Evolutionary conservation across 2,113 vertebrate species (phyloP), one percentile per base, ranked within the genome.

Genomic region (Oncorhynchus nerka): DNA sequence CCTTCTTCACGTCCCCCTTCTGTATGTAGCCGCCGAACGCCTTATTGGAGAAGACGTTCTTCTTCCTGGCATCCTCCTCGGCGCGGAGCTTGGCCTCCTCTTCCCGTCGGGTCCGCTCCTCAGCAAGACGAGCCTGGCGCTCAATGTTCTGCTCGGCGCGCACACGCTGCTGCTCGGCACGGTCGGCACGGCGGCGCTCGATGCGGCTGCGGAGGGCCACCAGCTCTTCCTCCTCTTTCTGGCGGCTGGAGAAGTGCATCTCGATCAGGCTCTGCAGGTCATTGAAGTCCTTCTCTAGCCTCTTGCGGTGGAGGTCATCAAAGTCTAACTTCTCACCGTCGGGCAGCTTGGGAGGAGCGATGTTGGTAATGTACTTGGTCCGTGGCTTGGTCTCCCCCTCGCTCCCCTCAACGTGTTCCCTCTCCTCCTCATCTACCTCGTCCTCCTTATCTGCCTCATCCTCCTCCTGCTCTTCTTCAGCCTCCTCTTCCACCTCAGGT

Each of bases 161-260:
- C 49, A 96, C 94, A 0, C 97, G 94, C 81, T 97, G 96, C 83
- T 99, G 97, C 45, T 99, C 97, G 0, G 97, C 94, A 16, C 98
- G 83, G 89, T 99, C 97, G 0, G 97, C 89, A 2, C 98, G 92
- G 0, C 98, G 93, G 9, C 92, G 86, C 49, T 99, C 98, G 0
- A 99, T 99, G 74, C 98, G 95, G 82, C 84, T 95, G 4, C 97
- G 95, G 75, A 99, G 93, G 0, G 91, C 92, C 0, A 98, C 67
- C 1, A 99, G 94, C 68, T 99, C 98, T 55, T 99, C 97, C 78
- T 99, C 98, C 78, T 99, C 98, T 77, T 98, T 99, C 92, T 99
- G 97, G 28, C 98, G 93, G 89, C 85, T 96, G 88, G 93, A 94
- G 82, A 99, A 99, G 45, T 99, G 98, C 5, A 94, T 90, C 85